Percentiles rank a stretch among this genome's conserved stretches.
Evolutionary conservation across 2,888 invertebrate genomes (phyloP).

Genomic region (Stenotaenia linearis): DNA sequence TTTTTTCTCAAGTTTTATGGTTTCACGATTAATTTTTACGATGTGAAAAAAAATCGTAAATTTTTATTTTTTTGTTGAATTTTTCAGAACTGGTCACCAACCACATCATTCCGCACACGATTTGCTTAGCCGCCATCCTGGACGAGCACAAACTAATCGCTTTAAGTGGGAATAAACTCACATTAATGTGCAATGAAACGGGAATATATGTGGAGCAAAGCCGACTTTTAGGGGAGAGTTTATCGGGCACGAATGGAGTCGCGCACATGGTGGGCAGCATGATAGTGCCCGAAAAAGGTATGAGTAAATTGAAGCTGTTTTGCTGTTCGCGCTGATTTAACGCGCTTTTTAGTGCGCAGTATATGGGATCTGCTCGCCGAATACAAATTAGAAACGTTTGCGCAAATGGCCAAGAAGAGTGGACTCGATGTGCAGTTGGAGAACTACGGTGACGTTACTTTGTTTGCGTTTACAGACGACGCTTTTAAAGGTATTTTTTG

Average conservation of each 20-base stretch:
- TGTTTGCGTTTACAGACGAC: constrained; percentile 52
- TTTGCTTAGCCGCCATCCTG: constrained; percentile 51
- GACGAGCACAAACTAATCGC: constrained; percentile 48
- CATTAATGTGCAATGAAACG: constrained; percentile 49
- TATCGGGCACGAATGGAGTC: constrained; percentile 51
- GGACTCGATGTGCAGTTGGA: constrained; percentile 49
- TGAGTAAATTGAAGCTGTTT: not conserved
- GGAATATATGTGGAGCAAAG: constrained; percentile 48
- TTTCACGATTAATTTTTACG: no score
- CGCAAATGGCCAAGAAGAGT: constrained; percentile 47
- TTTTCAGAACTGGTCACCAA: constrained; percentile 49
- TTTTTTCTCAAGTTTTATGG: no score
- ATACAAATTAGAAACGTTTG: constrained; percentile 47
- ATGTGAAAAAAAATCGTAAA: no score
- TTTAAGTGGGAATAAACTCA: constrained; percentile 45
- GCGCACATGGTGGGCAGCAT: constrained; percentile 51
- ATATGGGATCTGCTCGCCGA: constrained; percentile 47
- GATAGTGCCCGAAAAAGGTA: constrained; percentile 51
- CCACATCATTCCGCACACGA: constrained; percentile 50
- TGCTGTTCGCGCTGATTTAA: not conserved
- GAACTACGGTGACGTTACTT: constrained; percentile 48
- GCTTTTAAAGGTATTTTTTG: constrained; percentile 51
- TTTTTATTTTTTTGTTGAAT: not conserved
- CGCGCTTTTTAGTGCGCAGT: constrained; percentile 46
- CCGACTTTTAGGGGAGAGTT: constrained; percentile 46